Base-by-base conservation (phyloP, 2,888 invertebrate species). In the Tenthredo livida region DNA sequence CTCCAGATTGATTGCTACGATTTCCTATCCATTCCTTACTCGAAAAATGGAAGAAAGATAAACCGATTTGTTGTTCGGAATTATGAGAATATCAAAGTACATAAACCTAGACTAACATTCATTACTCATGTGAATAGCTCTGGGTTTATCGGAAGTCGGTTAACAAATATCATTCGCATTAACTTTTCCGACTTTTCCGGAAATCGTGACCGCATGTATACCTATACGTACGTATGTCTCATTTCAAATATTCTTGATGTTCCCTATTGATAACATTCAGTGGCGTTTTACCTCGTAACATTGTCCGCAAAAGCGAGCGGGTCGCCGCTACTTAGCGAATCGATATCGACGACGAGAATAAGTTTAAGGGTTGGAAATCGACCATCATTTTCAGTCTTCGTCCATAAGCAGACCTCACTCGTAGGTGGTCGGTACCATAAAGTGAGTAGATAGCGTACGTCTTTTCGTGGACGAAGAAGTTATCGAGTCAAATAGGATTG, bases 301-400 rank as follows among this genome's bases (percentile, higher is more conserved):
- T n/a, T 1, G n/a, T 54, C 37, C 7, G 6, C 2, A 54, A 1
- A n/a, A 54, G 47, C 5, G 4, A 4, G 1, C 9, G 29, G 10
- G n/a, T 43, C 12, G n/a, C n/a, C 72, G 9, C n/a, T 17, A 40
- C 37, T 73, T 73, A 17, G 72, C 37, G 10, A 1, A 73, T 40
- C 72, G 40, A 73, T 73, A 73, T 73, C 12, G 72, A 43, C 40
- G 72, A 37, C 40, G 37, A n/a, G 4, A 73, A n/a, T 73, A 21
- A 21, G 72, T 21, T 4, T n/a, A 40, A 12, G 47, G 25, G 7
- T 47, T 37, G 9, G 9, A 1, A 47, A 21, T 50, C 4, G 75
- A 43, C 25, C 2, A 47, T 75, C n/a, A 12, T 47, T 47, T 21
- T 15, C 75, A 75, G 75, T 75, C 47, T 47, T 15, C 43, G 29